Conservation (phyloP, 2,797 vertebrate genomes). For the Silurus aristotelis region DNA sequence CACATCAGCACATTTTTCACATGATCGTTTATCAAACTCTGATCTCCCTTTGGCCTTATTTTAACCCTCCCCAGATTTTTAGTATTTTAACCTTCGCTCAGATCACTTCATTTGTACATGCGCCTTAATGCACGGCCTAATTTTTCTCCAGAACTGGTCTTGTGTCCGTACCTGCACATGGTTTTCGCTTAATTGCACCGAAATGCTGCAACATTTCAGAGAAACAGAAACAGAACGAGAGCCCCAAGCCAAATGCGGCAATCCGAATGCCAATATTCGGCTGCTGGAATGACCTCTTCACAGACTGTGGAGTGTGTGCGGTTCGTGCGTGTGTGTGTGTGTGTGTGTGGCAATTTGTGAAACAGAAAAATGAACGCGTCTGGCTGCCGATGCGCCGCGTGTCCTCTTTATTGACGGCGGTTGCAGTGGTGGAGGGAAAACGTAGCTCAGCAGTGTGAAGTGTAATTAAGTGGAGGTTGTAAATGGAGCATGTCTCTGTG, state of each 20-base stretch:
- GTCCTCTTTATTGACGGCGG: conserved; percentile 51
- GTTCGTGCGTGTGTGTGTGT: neutral
- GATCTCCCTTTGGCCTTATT: conserved; percentile 64
- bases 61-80: conserved; percentile 49
- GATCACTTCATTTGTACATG: conserved; percentile 69
- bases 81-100: conserved; percentile 51
- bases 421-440: conserved; percentile 51
- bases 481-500: conserved; percentile 63
- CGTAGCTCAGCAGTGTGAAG: conserved; percentile 57
- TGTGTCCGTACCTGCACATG: conserved; percentile 43
- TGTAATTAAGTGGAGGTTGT: conserved; percentile 66
- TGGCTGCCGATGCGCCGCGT: conserved; percentile 48
- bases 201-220: conserved; percentile 66
- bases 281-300: conserved; percentile 53
- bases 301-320: neutral
- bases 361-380: conserved; percentile 52
- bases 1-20: conserved; percentile 72
- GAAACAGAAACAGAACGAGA: conserved; percentile 67
- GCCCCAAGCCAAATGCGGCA: conserved; percentile 67
- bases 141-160: conserved; percentile 66
- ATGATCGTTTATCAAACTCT: conserved; percentile 75
- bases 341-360: conserved; percentile 31
- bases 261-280: conserved; percentile 75
- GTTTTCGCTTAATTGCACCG: conserved; percentile 61
- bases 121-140: conserved; percentile 70